These are phyloP conservation scores for Neotragus moschatus DNA, from an alignment of 2,113 vertebrate species.

Conservation along the genomic window DNA sequence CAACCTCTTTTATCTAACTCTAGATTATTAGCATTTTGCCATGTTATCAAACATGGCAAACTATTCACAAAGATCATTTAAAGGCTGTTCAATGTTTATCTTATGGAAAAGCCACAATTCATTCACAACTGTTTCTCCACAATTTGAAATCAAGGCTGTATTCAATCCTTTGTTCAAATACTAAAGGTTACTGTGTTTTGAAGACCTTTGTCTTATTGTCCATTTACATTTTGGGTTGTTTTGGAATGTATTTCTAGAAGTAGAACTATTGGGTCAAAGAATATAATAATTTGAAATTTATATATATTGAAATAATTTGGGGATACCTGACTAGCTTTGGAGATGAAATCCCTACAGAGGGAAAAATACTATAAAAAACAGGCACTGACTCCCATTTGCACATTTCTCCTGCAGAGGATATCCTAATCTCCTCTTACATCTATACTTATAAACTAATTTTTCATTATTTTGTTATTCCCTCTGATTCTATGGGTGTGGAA, in stretches of 20 bases:
- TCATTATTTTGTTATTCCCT: neutral
- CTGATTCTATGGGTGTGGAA: neutral
- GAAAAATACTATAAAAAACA: neutral
- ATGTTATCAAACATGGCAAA: neutral
- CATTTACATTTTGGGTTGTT: neutral
- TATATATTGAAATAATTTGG: neutral
- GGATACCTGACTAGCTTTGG: neutral
- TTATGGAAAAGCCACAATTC: neutral
- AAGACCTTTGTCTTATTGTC: neutral
- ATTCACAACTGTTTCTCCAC: neutral
- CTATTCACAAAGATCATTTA: slow-evolving; percentile 2
- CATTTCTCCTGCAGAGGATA: neutral
- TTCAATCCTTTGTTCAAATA: neutral
- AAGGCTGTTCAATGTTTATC: neutral
- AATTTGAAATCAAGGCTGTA: neutral
- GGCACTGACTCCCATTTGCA: neutral
- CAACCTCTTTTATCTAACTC: neutral
- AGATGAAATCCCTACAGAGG: neutral
- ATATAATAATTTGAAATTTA: slow-evolving; percentile 13
- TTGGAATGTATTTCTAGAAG: neutral
- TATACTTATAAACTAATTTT: neutral
- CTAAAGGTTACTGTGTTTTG: neutral
- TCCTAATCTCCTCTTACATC: neutral
- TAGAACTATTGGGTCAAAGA: neutral
- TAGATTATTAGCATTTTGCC: neutral